Percentiles rank a stretch among this genome's conserved stretches.
These are phyloP conservation scores for Peromyscus leucopus DNA, from an alignment of 2,113 vertebrate species.

Conservation along the genomic window DNA sequence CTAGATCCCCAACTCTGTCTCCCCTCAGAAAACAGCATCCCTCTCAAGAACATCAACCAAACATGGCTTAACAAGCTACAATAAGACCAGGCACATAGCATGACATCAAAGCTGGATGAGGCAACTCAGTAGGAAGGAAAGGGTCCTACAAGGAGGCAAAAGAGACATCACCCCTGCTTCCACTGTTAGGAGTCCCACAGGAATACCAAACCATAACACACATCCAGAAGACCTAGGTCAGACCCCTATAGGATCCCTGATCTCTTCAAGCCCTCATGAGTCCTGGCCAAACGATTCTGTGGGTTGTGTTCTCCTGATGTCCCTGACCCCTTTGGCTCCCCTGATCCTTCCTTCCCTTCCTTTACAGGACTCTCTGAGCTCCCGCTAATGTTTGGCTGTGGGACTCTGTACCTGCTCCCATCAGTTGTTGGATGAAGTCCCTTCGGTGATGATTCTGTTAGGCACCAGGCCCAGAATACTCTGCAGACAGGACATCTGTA, in stretches of 20 bases:
- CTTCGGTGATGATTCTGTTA: background rate
- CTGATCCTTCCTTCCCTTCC: background rate
- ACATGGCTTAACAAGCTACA: background rate
- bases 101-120: background rate
- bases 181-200: background rate
- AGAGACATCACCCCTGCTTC: background rate
- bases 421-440: background rate
- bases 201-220: background rate
- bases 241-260: background rate
- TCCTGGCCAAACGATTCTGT: background rate
- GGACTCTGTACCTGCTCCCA: background rate
- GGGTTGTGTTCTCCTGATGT: background rate
- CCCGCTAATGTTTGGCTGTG: background rate
- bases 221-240: background rate
- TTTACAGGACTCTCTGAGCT: background rate
- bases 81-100: background rate
- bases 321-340: background rate
- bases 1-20: background rate
- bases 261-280: background rate
- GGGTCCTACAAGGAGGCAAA: background rate
- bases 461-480: background rate
- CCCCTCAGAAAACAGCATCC: background rate
- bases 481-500: background rate
- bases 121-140: background rate
- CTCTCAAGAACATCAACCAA: background rate